Base-by-base conservation (phyloP, 2,888 invertebrate genomes). In the Gortyna flavago region DNA sequence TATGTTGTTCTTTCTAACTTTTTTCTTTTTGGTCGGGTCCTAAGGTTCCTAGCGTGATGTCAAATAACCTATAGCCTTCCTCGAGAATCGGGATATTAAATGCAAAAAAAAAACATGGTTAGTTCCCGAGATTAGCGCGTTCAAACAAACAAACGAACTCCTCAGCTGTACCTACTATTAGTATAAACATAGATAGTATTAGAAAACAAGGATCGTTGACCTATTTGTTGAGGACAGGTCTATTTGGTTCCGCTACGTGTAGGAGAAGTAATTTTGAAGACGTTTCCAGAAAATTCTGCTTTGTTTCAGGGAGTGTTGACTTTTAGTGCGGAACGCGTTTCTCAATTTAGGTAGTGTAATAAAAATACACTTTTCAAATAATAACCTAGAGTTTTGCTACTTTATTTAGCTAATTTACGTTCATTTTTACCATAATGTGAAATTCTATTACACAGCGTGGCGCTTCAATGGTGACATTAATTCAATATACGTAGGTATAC, bases 171-270 rank as follows among this genome's bases (percentile, higher is more conserved):
- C 4, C 4, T 54, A n/a, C n/a, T 25, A 25, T 11, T n/a, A 25
- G 4, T 54, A 25, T 54, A 54, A 25, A 44, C 44, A n/a, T 57
- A n/a, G 11, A 25, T 16, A 0, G 9, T 18, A 68, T 4, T 72
- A 75, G 75, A 79, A 87, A 85, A 81, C 77, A 76, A 76, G 72
- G 65, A 64, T 74, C 69, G 48, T 68, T 77, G 76, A 87, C 79
- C 81, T 82, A 74, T 80, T 84, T 87, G 75, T 65, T 71, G 59
- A 80, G 73, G 65, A 70, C 72, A 77, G 70, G 71, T 80, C 77
- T 81, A 75, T 79, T 81, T 76, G 71, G 77, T 72, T 59, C 54
- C 25, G 38, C 57, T 74, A 59, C 70, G 82, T 74, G 74, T 74
- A 13, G 25, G 9, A 54, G 32, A 76, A 76, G 69, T 74, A 66